Percentiles rank a stretch among this genome's conserved stretches.
These are phyloP conservation scores for Lathamus discolor DNA, from an alignment of 2,113 vertebrate species.

Conservation along the genomic window DNA sequence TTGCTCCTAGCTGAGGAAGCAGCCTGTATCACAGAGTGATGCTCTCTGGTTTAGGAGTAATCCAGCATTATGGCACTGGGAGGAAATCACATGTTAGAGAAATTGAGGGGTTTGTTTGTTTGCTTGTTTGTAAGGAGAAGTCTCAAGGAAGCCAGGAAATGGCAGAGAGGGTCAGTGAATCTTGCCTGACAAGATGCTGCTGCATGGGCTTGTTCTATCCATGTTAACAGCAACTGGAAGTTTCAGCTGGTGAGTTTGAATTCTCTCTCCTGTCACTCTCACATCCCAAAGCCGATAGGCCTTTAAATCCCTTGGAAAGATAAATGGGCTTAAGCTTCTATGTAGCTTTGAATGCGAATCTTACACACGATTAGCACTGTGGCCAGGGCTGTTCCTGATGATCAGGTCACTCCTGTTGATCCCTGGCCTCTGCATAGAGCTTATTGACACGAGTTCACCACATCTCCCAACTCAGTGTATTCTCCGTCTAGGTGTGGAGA, in stretches of 20 bases:
- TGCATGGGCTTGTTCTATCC: background rate
- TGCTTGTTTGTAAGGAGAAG: background rate
- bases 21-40: background rate
- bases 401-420: background rate
- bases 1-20: background rate
- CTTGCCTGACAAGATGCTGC: background rate
- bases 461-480: background rate
- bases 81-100: background rate
- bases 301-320: conserved; percentile 47
- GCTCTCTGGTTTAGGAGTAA: background rate
- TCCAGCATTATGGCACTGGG: background rate
- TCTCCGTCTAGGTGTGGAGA: background rate
- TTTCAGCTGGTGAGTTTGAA: background rate
- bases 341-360: conserved; percentile 35
- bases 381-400: background rate
- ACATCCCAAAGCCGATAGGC: background rate
- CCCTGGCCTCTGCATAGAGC: background rate
- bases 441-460: background rate
- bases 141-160: background rate
- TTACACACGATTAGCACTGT: conserved; percentile 16
- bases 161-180: background rate
- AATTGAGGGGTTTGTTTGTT: background rate
- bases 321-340: conserved; percentile 22
- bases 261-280: conserved; percentile 9
- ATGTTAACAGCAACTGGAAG: background rate